Percentiles rank a stretch among this genome's conserved stretches.
Evolutionary conservation across 64 coral and sea anemone genomes (phyloP).

Genomic region (Trachythela sp.): DNA sequence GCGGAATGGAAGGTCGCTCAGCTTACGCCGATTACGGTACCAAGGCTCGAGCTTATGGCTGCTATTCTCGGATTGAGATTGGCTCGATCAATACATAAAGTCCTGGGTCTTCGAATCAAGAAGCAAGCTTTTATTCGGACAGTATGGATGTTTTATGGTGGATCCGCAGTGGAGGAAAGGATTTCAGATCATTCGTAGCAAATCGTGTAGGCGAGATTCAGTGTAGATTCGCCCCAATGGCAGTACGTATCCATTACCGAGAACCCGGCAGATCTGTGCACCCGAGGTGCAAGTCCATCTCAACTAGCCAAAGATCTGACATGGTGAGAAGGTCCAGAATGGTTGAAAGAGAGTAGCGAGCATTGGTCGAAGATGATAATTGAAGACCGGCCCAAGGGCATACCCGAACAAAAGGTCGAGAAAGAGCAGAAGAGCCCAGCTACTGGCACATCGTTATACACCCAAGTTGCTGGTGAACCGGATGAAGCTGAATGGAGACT

Average conservation of each 20-base stretch:
- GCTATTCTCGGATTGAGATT: too few species aligned
- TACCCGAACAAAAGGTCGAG: neutral
- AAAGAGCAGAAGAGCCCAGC: too few species aligned
- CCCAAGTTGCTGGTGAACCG: neutral
- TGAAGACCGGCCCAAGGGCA: neutral
- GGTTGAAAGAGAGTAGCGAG: neutral
- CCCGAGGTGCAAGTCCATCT: neutral
- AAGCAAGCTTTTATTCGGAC: conserved; percentile 37
- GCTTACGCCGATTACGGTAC: too few species aligned
- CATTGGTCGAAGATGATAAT: neutral
- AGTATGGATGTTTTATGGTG: too few species aligned
- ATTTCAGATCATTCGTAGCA: too few species aligned
- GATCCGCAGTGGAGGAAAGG: too few species aligned
- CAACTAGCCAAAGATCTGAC: neutral
- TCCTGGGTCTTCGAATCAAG: conserved; percentile 7
- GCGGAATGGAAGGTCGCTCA: too few species aligned
- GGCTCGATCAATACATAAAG: too few species aligned
- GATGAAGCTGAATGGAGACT: neutral
- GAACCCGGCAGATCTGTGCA: neutral
- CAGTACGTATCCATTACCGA: neutral
- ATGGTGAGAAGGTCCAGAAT: conserved; percentile 1
- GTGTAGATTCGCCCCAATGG: too few species aligned
- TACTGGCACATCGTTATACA: too few species aligned
- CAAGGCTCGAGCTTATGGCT: too few species aligned
- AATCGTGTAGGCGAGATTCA: too few species aligned